These are phyloP conservation scores for Austrofundulus limnaeus DNA, from an alignment of 2,113 vertebrate species.

Conservation along the genomic window DNA sequence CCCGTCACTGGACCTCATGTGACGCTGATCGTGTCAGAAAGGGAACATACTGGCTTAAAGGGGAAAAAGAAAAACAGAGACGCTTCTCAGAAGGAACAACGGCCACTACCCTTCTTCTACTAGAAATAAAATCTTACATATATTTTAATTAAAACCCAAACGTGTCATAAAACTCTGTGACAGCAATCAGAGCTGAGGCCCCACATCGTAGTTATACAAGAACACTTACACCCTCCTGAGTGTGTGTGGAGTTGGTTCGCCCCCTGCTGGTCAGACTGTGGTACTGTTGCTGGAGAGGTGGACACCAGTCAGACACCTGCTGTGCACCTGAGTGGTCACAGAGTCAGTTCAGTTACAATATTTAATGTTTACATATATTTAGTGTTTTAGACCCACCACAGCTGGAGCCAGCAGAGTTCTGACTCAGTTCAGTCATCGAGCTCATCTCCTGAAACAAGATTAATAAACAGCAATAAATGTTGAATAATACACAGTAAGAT, in stretches of 20 bases:
- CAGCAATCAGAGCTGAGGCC: background rate
- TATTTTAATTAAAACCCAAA: no score
- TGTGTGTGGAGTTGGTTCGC: background rate
- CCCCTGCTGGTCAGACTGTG: conserved; percentile 38
- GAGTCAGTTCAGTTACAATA: background rate
- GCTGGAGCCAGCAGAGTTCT: background rate
- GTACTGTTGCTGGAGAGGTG: conserved; percentile 18
- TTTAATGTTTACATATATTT: background rate
- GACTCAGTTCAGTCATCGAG: background rate
- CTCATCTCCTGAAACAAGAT: conserved; percentile 24
- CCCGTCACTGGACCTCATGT: background rate
- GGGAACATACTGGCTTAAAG: conserved; percentile 34
- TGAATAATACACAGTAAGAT: no score
- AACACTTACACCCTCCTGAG: conserved; percentile 25
- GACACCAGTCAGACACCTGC: conserved; percentile 13
- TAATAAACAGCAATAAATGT: background rate
- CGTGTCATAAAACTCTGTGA: no score
- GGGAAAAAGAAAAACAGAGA: background rate
- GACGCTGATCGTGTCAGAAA: conserved; percentile 47
- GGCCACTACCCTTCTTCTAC: background rate
- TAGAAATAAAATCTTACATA: background rate
- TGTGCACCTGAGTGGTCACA: conserved; percentile 13
- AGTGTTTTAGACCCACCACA: background rate
- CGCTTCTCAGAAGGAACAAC: background rate
- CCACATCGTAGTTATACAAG: background rate